Evolutionary conservation across 23 tunicate genomes (phyloP), one percentile per base, ranked within the genome.

Genomic region (Trididemnum nubilum): DNA sequence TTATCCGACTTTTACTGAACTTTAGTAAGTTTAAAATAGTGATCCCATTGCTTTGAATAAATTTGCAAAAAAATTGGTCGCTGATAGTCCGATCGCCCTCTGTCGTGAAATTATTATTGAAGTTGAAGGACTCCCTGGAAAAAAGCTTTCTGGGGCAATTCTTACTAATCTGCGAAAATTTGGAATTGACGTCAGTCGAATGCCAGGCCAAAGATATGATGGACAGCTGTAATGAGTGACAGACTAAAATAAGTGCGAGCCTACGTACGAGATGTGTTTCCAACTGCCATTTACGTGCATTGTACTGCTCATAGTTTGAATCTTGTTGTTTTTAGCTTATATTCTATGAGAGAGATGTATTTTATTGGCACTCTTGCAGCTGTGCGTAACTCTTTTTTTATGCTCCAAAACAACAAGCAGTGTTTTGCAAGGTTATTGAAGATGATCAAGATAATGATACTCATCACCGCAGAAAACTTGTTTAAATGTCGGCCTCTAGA

Each of bases 131-230:
- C 23, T 63, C 12, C 22, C 70, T 27, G 70, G 70, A 23, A 63
- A 63, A 63, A 63, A 63, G 12, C 22, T 63, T 7, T 9, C 70
- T 24, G 5, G n/a, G 5, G 22, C 70, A 4, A 63, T 63, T 9
- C 5, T 63, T 9, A 24, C 29, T 4, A 63, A 27, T 9, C 22
- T 63, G 22, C 22, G n/a, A 9, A 5, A 27, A 63, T 9, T 63
- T 63, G 70, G 70, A 63, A 63, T 63, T 9, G 70, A 63, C 23
- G 31, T 63, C 22, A 9, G n/a, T 9, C 12, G 22, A 63, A 63
- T 63, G 70, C 70, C n/a, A 4, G 70, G 70, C 31, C 70, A 63
- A 63, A 7, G 70, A 63, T 63, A 63, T 23, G 70, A 63, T 27
- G 70, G 70, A 27, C 70, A 9, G 70, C 70, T 9, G 70, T 23